phyloP scores from a whole-genome alignment of 1,140 invertebrate genomes.

The Drosophila orosa region DNA sequence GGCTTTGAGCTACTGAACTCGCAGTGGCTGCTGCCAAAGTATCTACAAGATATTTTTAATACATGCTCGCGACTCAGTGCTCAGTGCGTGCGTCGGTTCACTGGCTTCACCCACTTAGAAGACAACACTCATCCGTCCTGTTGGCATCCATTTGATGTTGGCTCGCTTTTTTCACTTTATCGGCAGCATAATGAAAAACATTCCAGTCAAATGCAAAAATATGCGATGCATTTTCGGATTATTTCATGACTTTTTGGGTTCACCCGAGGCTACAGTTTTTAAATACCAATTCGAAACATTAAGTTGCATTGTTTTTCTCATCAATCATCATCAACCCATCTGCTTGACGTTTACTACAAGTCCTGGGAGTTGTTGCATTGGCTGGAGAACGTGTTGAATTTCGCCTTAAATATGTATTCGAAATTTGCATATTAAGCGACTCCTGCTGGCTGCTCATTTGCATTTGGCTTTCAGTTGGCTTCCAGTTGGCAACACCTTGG shows the following conservation, averaged over 20 bases:
- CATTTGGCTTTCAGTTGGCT: slow-evolving; percentile 42
- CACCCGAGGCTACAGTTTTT: slow-evolving; percentile 9
- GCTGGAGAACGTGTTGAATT: slow-evolving; percentile 14
- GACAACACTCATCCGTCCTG: slow-evolving; percentile 36
- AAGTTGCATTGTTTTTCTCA: neutral
- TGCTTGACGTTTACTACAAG: neutral
- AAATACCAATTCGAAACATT: neutral
- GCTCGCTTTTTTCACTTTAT: slow-evolving; percentile 37
- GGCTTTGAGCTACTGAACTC: slow-evolving; percentile 52
- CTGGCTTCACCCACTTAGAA: slow-evolving; percentile 29
- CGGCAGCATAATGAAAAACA: slow-evolving; percentile 69
- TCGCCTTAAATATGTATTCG: slow-evolving; percentile 60
- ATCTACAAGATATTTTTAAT: slow-evolving; percentile 82
- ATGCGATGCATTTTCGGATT: slow-evolving; percentile 64
- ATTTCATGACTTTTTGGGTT: slow-evolving; percentile 32
- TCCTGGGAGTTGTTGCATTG: slow-evolving; percentile 3
- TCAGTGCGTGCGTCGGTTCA: slow-evolving; percentile 25
- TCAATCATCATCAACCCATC: slow-evolving; percentile 1
- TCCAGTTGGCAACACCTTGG: slow-evolving; percentile 42
- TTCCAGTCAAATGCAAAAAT: slow-evolving; percentile 63
- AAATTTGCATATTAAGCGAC: slow-evolving; percentile 67
- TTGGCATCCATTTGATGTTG: slow-evolving; percentile 69
- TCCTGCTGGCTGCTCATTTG: slow-evolving; percentile 53
- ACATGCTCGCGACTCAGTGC: slow-evolving; percentile 73
- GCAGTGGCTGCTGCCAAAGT: slow-evolving; percentile 52